These are phyloP conservation scores for Stegophylla sp. DNA, from an alignment of 2,888 invertebrate species.

Conservation along the genomic window DNA sequence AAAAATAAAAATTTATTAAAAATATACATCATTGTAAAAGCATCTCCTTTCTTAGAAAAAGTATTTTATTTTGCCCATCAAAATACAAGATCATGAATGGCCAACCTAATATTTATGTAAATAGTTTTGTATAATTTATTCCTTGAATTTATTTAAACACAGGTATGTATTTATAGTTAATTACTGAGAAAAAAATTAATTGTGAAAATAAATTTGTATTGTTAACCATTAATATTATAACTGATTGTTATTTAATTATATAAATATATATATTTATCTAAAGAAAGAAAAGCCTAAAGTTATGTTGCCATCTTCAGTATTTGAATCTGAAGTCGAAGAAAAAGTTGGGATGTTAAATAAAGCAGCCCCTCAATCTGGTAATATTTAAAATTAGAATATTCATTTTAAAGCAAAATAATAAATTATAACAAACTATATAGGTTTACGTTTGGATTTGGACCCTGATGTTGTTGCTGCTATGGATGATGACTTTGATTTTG, in stretches of 20 bases:
- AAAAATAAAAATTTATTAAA: too few relatives aligned
- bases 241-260: too few relatives aligned
- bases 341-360: constrained; percentile 82
- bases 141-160: too few relatives aligned
- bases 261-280: too few relatives aligned
- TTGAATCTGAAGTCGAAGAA: constrained; percentile 86
- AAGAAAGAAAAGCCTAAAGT: constrained; percentile 64
- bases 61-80: too few relatives aligned
- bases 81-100: too few relatives aligned
- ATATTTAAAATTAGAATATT: not conserved
- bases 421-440: constrained; percentile 62
- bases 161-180: not conserved
- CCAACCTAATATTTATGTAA: too few relatives aligned
- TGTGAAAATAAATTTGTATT: too few relatives aligned
- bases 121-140: too few relatives aligned
- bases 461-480: constrained; percentile 91
- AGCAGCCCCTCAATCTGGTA: constrained; percentile 76
- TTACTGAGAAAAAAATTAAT: not conserved
- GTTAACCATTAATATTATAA: too few relatives aligned
- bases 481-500: constrained; percentile 89
- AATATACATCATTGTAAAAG: too few relatives aligned
- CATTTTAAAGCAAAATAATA: not conserved
- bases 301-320: constrained; percentile 83
- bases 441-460: constrained; percentile 78
- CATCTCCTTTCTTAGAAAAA: too few relatives aligned